Percentiles rank a stretch among this genome's conserved stretches.
Evolutionary conservation across 2,888 invertebrate genomes (phyloP).

Genomic region (Tinea pellionella): DNA sequence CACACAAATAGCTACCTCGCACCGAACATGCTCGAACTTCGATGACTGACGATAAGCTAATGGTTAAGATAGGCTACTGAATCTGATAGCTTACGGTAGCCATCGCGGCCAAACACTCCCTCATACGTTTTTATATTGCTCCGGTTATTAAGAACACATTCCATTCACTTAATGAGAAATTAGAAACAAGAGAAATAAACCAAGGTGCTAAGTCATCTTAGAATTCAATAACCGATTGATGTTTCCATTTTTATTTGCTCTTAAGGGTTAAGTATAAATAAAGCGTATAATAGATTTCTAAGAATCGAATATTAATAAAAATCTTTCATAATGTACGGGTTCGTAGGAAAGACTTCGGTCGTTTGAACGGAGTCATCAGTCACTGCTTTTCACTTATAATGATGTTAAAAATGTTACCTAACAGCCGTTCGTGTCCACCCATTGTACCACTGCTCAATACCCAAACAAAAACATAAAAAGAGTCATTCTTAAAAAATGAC

Average conservation of each 20-base stretch:
- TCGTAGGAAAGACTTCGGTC: neutral
- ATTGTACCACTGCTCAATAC: constrained; percentile 56
- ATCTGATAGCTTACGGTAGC: constrained; percentile 54
- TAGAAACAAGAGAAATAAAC: neutral
- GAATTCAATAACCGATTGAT: no score
- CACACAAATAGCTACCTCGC: constrained; percentile 6
- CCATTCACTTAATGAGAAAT: neutral
- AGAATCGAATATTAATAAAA: neutral
- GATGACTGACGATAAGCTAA: constrained; percentile 62
- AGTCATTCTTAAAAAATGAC: constrained; percentile 55
- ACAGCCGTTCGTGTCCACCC: constrained; percentile 63
- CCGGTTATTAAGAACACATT: constrained; percentile 4
- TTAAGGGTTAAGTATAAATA: neutral
- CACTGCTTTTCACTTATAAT: constrained; percentile 65
- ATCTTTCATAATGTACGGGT: neutral
- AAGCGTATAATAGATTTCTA: neutral
- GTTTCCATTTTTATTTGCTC: no score
- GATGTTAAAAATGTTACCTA: constrained; percentile 67
- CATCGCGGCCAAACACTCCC: neutral
- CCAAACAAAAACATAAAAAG: constrained; percentile 43
- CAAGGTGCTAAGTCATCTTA: neutral
- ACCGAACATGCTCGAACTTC: constrained; percentile 16
- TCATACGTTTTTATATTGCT: constrained; percentile 9
- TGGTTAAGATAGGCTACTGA: constrained; percentile 56
- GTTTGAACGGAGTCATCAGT: constrained; percentile 36